Base-by-base conservation (phyloP, 2,888 invertebrate species). In the Sthenelais limicola region DNA sequence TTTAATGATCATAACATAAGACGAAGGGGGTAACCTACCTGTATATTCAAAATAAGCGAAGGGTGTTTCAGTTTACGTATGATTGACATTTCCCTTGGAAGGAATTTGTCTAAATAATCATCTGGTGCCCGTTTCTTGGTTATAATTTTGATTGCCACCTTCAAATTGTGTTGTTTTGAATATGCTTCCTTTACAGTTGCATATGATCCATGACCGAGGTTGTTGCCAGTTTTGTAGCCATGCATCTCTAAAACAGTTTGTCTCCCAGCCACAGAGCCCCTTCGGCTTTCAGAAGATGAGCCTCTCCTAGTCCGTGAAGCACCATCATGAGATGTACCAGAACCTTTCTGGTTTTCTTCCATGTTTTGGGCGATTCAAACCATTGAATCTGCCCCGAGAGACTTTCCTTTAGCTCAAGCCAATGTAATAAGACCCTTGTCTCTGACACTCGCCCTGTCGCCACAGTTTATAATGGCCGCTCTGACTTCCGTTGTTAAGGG, bases 111-210 rank as follows among this genome's bases (percentile, higher is more conserved):
- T 18, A 86, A 69, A 68, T 82, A 86, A 56, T 85, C 86, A 2
- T 78, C 74, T 4, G 82, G 84, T 1, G 85, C 84, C 51, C 81
- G 82, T 62, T 79, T 79, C 76, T 85, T 86, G 4, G 82, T 82
- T 2, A 86, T 84, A 48, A 86, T 83, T 79, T 86, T 86, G n/a
- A 86, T 79, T 0, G 86, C 86, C 0, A 86, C 84, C 72, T 81
- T 80, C 28, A 74, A 75, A 66, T 82, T 82, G 77, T 83, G 80
- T 26, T 81, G 80, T 9, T 79, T 72, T 21, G 85, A 85, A 73
- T 80, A 84, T 0, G 85, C 85, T 15, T 80, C 78, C 71, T 83
- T 82, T 1, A 86, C 86, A n/a, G 79, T 79, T 7, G 84, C 86
- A 72, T 85, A 86, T 0, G 86, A 83, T 9, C 86, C 86, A 47